phyloP scores from a whole-genome alignment of 2,888 invertebrate species.

The Caenorhabditis zanzibari region DNA sequence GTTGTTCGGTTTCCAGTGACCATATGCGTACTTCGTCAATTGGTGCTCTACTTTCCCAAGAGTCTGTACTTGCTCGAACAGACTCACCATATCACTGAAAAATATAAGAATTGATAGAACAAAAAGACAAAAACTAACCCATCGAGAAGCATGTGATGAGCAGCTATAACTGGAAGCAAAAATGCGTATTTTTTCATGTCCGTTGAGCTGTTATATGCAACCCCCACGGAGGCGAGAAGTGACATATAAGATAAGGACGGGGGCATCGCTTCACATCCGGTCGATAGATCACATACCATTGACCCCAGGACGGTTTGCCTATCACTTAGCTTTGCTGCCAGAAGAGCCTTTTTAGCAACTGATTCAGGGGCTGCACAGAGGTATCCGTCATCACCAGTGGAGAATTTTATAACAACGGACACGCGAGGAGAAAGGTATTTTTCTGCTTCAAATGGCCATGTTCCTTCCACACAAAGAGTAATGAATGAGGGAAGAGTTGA shows the following conservation, averaged over 20 bases:
- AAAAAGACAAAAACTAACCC: slow-evolving; percentile 56
- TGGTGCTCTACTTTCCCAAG: slow-evolving; percentile 80
- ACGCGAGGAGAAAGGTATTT: slow-evolving; percentile 74
- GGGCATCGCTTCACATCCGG: slow-evolving; percentile 82
- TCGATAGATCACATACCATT: slow-evolving; percentile 81
- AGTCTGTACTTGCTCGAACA: slow-evolving; percentile 79
- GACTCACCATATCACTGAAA: slow-evolving; percentile 77
- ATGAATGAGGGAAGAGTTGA: slow-evolving; percentile 76
- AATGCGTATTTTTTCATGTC: slow-evolving; percentile 77
- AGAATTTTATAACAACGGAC: slow-evolving; percentile 77
- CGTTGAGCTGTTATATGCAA: slow-evolving; percentile 75
- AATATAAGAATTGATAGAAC: not conserved
- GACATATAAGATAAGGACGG: slow-evolving; percentile 78
- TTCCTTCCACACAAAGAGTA: slow-evolving; percentile 77
- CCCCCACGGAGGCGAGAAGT: slow-evolving; percentile 78
- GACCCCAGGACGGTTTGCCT: slow-evolving; percentile 71
- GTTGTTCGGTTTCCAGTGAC: slow-evolving; percentile 68
- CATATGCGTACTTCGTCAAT: slow-evolving; percentile 76
- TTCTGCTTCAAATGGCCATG: slow-evolving; percentile 74
- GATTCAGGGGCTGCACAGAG: slow-evolving; percentile 80
- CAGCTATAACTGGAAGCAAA: slow-evolving; percentile 77
- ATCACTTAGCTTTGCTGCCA: slow-evolving; percentile 76
- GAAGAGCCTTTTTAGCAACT: slow-evolving; percentile 77
- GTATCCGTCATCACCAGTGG: slow-evolving; percentile 80
- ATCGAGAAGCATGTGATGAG: slow-evolving; percentile 79